Percentiles rank a stretch among this genome's conserved stretches.
phyloP scores from a whole-genome alignment of 2,797 vertebrate species.

The Chelidonichthys spinosus region DNA sequence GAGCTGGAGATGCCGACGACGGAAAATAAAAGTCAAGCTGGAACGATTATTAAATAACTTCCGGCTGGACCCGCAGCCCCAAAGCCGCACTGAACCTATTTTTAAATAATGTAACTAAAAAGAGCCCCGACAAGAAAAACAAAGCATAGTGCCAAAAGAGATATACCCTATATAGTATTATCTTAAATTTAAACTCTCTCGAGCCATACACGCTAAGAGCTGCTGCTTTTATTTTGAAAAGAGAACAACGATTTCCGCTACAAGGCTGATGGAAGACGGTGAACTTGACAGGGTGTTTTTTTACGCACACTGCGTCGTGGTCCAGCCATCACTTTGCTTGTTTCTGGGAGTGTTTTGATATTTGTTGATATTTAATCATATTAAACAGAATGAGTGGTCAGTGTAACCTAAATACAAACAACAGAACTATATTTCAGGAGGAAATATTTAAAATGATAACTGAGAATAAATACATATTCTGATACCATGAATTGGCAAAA shows the following conservation, averaged over 20 bases:
- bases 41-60: not conserved
- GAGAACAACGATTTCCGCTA: not conserved
- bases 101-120: not conserved
- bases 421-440: not conserved
- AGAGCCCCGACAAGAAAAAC: not conserved
- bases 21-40: conserved; percentile 54
- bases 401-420: not conserved
- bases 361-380: not conserved
- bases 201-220: accelerated
- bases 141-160: accelerated
- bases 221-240: conserved; percentile 43
- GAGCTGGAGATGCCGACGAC: conserved; percentile 4
- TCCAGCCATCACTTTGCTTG: not conserved
- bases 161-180: accelerated
- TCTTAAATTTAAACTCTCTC: accelerated
- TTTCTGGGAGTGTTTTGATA: not conserved
- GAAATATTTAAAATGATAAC: not conserved
- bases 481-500: not conserved
- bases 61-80: conserved; percentile 1
- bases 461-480: not conserved
- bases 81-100: not conserved
- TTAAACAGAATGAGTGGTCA: not conserved
- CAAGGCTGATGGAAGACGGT: not conserved
- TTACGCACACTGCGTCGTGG: conserved; percentile 19
- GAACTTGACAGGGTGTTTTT: conserved; percentile 9